Evolutionary conservation across 2,113 vertebrate genomes (phyloP), one percentile per base, ranked within the genome.

Genomic region (Mirza zaza): DNA sequence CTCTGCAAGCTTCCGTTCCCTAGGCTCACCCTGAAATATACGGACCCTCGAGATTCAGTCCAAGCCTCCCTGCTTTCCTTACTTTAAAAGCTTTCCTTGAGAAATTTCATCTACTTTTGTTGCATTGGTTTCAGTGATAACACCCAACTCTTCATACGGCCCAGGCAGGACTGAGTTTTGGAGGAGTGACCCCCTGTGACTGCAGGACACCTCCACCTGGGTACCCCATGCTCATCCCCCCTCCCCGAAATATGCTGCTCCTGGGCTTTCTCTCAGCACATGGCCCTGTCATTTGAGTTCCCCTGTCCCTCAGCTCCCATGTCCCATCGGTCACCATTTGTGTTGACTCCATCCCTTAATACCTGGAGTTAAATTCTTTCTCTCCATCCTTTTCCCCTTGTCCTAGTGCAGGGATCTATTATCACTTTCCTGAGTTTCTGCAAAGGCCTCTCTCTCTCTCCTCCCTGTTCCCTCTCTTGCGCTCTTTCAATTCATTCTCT

Each of bases 231-330:
- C 39, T 14, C 2, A 3, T 10, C 45, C 27, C 34, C 45, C 10
- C 77, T 18, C 6, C 21, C 57, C 39, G 50, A 36, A 2, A 1
- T 2, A 20, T 39, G 4, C 48, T 27, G 9, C 4, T 29, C n/a
- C 42, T 8, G 32, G 39, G 36, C 11, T n/a, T 23, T 32, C 1
- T 32, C 2, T 1, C 42, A 11, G 59, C 8, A 4, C 8, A 1
- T 0, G 8, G 25, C 15, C 20, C 34, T 6, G 13, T 48, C 52
- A 7, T 9, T 8, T 5, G 61, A 2, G 9, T 39, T 13, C 48
- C 52, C 63, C 59, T 84, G 34, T 68, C 52, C 57, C 68, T 83
- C 15, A 6, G 55, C 29, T 42, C 52, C 65, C 73, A 80, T 10
- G 17, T 25, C 39, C 68, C 52, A 8, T 42, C 20, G 0, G 13